Evolutionary conservation across 2,797 vertebrate genomes (phyloP).

Genomic region (Pangasius krempfi): DNA sequence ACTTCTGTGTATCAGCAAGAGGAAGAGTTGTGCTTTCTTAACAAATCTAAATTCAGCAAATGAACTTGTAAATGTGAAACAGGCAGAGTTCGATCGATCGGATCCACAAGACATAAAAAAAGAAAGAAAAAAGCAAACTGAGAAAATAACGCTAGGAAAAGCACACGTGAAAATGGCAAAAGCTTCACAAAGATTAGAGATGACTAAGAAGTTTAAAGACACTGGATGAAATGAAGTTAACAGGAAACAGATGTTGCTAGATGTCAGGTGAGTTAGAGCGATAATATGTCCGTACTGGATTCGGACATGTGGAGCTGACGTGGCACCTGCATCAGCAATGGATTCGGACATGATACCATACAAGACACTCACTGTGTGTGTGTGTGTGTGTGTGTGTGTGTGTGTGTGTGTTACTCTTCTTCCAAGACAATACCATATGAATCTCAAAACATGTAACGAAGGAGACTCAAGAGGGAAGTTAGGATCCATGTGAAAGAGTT

Average conservation of each 20-base stretch:
- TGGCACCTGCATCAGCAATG: conserved; percentile 2
- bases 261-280: neutral
- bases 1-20: neutral
- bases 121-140: neutral
- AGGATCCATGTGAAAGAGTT: neutral
- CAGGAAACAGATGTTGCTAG: conserved; percentile 17
- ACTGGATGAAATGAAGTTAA: neutral
- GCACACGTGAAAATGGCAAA: neutral
- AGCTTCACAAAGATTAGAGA: neutral
- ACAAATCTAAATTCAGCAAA: neutral
- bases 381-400: neutral
- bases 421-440: neutral
- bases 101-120: neutral
- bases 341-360: neutral
- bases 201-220: neutral
- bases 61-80: neutral
- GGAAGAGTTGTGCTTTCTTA: neutral
- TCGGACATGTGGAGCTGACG: neutral
- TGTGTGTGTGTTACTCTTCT: neutral
- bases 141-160: neutral
- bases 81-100: neutral
- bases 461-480: neutral
- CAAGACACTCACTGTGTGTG: neutral
- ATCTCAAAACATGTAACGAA: neutral
- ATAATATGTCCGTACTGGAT: neutral